Conservation (phyloP, 2,888 invertebrate species). For the Melieria crassipennis region DNA sequence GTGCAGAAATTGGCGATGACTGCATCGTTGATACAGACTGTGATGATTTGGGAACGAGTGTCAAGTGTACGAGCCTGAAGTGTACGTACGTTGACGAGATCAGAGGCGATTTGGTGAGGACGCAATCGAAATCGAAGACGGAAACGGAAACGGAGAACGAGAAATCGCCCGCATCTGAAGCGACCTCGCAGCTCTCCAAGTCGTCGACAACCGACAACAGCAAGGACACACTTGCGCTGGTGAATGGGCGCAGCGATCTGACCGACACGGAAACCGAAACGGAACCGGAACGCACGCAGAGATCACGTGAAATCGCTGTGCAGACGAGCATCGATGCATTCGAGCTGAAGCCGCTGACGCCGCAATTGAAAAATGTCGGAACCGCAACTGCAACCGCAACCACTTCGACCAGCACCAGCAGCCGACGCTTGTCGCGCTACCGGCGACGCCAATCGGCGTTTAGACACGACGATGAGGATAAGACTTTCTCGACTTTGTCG, state of each 20-base stretch:
- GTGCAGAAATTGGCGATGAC: slow-evolving; percentile 57
- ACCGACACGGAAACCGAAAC: slow-evolving; percentile 44
- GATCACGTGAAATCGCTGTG: slow-evolving; percentile 59
- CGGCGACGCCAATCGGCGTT: slow-evolving; percentile 48
- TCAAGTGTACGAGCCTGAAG: slow-evolving; percentile 54
- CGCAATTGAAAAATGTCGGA: slow-evolving; percentile 52
- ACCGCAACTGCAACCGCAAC: slow-evolving; percentile 49
- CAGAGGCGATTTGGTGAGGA: slow-evolving; percentile 17
- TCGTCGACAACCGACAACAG: slow-evolving; percentile 38
- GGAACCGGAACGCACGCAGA: slow-evolving; percentile 38
- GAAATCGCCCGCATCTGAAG: slow-evolving; percentile 34
- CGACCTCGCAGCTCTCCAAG: slow-evolving; percentile 40
- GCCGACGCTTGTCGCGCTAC: slow-evolving; percentile 47
- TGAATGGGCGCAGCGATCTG: slow-evolving; percentile 41
- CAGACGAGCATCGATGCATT: slow-evolving; percentile 61
- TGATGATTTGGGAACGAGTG: slow-evolving; percentile 55
- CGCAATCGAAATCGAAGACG: slow-evolving; percentile 34
- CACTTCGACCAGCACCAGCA: slow-evolving; percentile 53
- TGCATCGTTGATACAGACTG: slow-evolving; percentile 65
- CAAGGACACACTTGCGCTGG: slow-evolving; percentile 35
- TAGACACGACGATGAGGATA: slow-evolving; percentile 58
- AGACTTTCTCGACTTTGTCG: slow-evolving; percentile 60
- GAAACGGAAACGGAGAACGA: slow-evolving; percentile 42
- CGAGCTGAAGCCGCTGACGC: slow-evolving; percentile 54
- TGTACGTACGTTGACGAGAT: slow-evolving; percentile 53